These are phyloP conservation scores for Echiichthys vipera DNA, from an alignment of 2,797 vertebrate genomes.

Conservation along the genomic window DNA sequence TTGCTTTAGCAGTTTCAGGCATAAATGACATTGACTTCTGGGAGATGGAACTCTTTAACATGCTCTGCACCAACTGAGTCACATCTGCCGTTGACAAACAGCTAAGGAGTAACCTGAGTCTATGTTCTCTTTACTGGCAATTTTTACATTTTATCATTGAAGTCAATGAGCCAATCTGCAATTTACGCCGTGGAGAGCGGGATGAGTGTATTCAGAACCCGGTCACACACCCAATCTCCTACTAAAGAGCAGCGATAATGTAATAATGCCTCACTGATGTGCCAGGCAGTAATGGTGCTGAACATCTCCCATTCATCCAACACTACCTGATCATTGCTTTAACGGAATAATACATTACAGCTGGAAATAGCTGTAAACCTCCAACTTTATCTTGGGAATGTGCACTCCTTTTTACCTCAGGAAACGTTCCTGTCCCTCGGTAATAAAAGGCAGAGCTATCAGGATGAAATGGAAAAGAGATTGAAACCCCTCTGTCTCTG, in stretches of 20 bases:
- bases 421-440: constrained; percentile 80
- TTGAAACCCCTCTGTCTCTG: constrained; percentile 82
- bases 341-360: constrained; percentile 92
- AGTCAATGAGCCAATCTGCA: constrained; percentile 97
- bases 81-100: constrained; percentile 91
- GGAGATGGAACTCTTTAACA: constrained; percentile 85
- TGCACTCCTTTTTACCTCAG: constrained; percentile 83
- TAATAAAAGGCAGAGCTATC: constrained; percentile 83
- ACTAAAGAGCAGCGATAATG: constrained; percentile 96
- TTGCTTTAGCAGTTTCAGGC: constrained; percentile 81
- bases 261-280: constrained; percentile 97
- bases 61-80: constrained; percentile 87
- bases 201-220: constrained; percentile 96
- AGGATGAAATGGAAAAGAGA: constrained; percentile 86
- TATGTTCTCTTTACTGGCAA: constrained; percentile 92
- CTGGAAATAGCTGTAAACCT: constrained; percentile 87
- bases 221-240: constrained; percentile 96
- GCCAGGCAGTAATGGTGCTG: constrained; percentile 94
- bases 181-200: constrained; percentile 94
- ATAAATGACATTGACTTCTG: constrained; percentile 85
- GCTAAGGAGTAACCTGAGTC: constrained; percentile 90
- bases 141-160: constrained; percentile 98
- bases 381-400: constrained; percentile 86
- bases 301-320: constrained; percentile 96
- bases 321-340: constrained; percentile 94